Evolutionary conservation across 2,797 vertebrate genomes (phyloP).

Genomic region (Brachyrhaphis roseni): DNA sequence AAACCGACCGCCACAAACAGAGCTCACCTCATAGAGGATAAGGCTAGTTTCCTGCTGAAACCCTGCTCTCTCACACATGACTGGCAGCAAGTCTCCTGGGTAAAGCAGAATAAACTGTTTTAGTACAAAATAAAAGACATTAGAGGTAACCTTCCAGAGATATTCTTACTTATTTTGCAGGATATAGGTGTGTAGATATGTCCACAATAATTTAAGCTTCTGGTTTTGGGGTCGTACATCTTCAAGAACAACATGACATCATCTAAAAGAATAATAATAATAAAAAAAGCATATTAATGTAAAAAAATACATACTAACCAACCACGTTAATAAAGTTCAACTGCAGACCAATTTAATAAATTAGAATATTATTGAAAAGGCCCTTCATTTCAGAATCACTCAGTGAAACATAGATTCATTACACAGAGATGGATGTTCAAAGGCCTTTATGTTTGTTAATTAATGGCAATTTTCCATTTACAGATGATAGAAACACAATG

Average conservation of each 20-base stretch:
- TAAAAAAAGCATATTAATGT: neutral
- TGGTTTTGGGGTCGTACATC: constrained; percentile 99
- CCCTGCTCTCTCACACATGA: constrained; percentile 99
- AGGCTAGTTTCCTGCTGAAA: constrained; percentile 99
- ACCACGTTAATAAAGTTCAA: too few relatives aligned
- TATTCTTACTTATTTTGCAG: constrained; percentile 96
- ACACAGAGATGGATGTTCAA: too few relatives aligned
- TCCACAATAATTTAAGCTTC: constrained; percentile 99
- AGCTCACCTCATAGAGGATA: constrained; percentile 99
- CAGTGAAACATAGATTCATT: too few relatives aligned
- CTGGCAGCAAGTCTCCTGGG: constrained; percentile 95
- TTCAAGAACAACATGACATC: constrained; percentile 99
- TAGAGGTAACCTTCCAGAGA: neutral
- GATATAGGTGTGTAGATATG: constrained; percentile 99
- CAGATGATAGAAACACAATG: too few relatives aligned
- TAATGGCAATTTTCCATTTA: too few relatives aligned
- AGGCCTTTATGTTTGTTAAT: too few relatives aligned
- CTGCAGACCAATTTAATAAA: too few relatives aligned
- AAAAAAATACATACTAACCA: neutral
- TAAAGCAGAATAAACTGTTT: constrained; percentile 10
- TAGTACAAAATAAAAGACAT: neutral
- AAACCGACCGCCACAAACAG: constrained; percentile 30
- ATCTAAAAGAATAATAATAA: constrained; percentile 85
- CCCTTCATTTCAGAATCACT: too few relatives aligned
- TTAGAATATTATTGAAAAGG: too few relatives aligned